Percentiles rank a stretch among this genome's conserved stretches.
Conservation (phyloP, 2,888 invertebrate genomes). For the Mythimna albipuncta region DNA sequence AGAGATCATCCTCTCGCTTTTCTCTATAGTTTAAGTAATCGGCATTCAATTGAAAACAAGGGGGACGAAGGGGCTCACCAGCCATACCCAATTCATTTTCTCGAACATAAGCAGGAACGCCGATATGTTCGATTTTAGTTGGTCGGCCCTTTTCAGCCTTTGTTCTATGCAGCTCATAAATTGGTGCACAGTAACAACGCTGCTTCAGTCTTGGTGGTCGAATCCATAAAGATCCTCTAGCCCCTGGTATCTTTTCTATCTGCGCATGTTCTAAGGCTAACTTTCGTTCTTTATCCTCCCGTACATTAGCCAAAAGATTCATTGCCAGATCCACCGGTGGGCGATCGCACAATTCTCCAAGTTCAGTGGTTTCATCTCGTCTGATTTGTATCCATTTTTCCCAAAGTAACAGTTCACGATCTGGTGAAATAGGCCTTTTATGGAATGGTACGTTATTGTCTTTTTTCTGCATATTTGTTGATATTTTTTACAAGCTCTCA, state of each 20-base stretch:
- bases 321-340: slow-evolving; percentile 81
- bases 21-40: slow-evolving; percentile 76
- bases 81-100: slow-evolving; percentile 77
- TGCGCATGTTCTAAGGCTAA: slow-evolving; percentile 80
- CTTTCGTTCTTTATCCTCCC: slow-evolving; percentile 82
- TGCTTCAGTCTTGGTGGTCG: slow-evolving; percentile 78
- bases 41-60: slow-evolving; percentile 70
- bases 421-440: slow-evolving; percentile 68
- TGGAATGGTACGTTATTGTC: slow-evolving; percentile 15
- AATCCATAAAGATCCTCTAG: slow-evolving; percentile 79
- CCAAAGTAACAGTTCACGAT: slow-evolving; percentile 80
- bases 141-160: slow-evolving; percentile 78
- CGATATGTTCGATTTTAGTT: slow-evolving; percentile 78
- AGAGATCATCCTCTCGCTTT: slow-evolving; percentile 75
- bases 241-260: slow-evolving; percentile 70
- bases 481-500: not conserved
- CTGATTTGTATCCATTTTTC: slow-evolving; percentile 85
- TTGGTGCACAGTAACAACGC: slow-evolving; percentile 76
- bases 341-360: slow-evolving; percentile 71
- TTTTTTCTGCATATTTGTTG: slow-evolving; percentile 43
- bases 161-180: slow-evolving; percentile 81
- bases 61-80: slow-evolving; percentile 71
- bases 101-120: slow-evolving; percentile 79
- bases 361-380: slow-evolving; percentile 75
- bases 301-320: slow-evolving; percentile 78